These are phyloP conservation scores for Parnassius orleans DNA, from an alignment of 2,888 invertebrate species.

Conservation along the genomic window DNA sequence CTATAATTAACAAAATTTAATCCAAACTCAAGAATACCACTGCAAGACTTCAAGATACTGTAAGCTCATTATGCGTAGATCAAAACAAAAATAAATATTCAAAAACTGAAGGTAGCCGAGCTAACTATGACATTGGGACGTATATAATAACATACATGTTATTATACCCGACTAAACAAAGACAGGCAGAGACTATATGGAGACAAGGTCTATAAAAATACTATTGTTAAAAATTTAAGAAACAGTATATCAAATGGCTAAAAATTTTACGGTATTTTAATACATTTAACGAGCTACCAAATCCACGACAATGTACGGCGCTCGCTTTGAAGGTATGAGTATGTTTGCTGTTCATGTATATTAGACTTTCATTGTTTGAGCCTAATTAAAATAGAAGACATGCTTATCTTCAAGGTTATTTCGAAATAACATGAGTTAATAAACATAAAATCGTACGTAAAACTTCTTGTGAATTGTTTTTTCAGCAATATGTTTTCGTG, in stretches of 20 bases:
- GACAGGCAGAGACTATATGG: no score
- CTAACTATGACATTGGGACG: no score
- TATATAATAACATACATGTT: no score
- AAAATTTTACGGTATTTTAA: conserved; percentile 79
- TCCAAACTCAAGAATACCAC: no score
- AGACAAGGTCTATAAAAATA: conserved; percentile 33
- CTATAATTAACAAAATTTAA: no score
- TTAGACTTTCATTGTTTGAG: conserved; percentile 5
- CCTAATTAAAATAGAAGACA: conserved; percentile 9
- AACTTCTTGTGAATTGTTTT: no score
- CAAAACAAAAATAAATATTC: no score
- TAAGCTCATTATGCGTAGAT: no score
- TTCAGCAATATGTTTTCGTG: no score
- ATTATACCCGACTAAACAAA: no score
- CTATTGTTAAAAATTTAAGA: conserved; percentile 46
- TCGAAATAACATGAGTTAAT: not conserved
- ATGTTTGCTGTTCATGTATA: conserved; percentile 19
- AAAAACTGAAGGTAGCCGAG: no score
- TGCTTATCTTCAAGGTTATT: conserved; percentile 17
- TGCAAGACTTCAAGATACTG: no score
- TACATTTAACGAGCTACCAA: conserved; percentile 77
- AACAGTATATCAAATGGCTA: conserved; percentile 63
- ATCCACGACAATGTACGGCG: conserved; percentile 65
- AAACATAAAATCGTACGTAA: not conserved
- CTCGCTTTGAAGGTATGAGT: conserved; percentile 29